Percentiles rank a stretch among this genome's conserved stretches.
phyloP scores from a whole-genome alignment of 2,113 vertebrate genomes.

The Hyla sarda region DNA sequence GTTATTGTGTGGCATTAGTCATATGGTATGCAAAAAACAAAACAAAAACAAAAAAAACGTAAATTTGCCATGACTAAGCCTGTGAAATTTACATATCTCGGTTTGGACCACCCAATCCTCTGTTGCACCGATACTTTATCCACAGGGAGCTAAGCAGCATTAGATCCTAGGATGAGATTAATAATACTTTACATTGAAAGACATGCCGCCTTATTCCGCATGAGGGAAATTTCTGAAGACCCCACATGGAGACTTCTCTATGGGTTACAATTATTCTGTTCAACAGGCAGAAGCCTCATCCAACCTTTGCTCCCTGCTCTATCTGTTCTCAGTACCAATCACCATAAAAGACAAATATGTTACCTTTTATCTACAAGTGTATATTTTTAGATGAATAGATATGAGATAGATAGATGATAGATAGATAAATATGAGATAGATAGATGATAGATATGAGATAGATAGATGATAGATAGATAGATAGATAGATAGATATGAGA shows the following conservation, averaged over 20 bases:
- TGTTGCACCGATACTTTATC: not conserved
- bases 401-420: no score
- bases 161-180: conserved; percentile 2
- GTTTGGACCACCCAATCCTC: conserved; percentile 2
- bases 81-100: not conserved
- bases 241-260: conserved; percentile 40
- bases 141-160: conserved; percentile 4
- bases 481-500: no score
- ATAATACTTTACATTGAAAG: conserved; percentile 15
- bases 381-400: not conserved
- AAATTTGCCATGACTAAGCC: not conserved
- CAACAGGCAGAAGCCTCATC: conserved; percentile 21
- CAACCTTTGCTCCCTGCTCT: conserved; percentile 34
- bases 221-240: conserved; percentile 25
- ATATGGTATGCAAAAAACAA: not conserved
- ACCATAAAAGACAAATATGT: not conserved
- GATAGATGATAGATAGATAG: no score
- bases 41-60: no score
- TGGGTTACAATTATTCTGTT: conserved; percentile 49
- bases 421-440: no score
- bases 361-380: not conserved
- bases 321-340: not conserved
- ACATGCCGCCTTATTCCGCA: conserved; percentile 24
- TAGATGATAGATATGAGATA: no score
- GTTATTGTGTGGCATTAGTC: not conserved